Base-by-base conservation (phyloP, 1,140 invertebrate species). In the Helicoverpa armigera region DNA sequence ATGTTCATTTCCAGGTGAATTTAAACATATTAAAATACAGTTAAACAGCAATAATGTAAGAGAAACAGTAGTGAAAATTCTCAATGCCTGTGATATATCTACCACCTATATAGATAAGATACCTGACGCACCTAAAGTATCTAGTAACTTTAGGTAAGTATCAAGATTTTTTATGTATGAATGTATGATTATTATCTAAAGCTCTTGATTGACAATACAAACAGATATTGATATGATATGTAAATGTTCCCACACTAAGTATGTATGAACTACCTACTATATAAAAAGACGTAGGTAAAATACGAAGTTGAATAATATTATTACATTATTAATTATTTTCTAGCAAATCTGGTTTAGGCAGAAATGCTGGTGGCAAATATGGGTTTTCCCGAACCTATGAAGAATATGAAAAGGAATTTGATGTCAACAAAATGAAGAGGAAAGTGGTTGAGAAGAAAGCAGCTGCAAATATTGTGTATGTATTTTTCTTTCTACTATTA, bases 41-140 rank as follows among this genome's bases (percentile, higher is more conserved):
- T 91, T 98, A 70, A 96, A 96, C 76, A 96, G 97, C 72, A 95
- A 93, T 73, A 96, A 98, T 95, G 87, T 98, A 7, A 96, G 96
- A 79, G 96, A 96, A 88, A 97, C 98, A n/a, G 96, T 99, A 58
- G 94, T 97, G 9, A 96, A 96, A 79, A 97, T 99, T 80, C 94
- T 99, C 76, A 97, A 97, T 89, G 96, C 97, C 16, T 98, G 98
- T 94, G 96, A 98, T 91, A 95, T 99, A 56, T 96, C 98, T 23
- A 98, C 98, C 43, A 97, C 97, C 16, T 98, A 98, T 94, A 95
- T 98, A 2, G 97, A 98, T 86, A 97, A 96, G 91, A 96, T 98
- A 88, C 92, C 92, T 16, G 86, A 80, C 56, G 90, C 79, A 80
- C 69, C 83, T 76, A 85, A 61, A 73, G 86, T 87, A 83, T 43